Base-by-base conservation (phyloP, 2,888 invertebrate species). In the Nemurella pictetii region DNA sequence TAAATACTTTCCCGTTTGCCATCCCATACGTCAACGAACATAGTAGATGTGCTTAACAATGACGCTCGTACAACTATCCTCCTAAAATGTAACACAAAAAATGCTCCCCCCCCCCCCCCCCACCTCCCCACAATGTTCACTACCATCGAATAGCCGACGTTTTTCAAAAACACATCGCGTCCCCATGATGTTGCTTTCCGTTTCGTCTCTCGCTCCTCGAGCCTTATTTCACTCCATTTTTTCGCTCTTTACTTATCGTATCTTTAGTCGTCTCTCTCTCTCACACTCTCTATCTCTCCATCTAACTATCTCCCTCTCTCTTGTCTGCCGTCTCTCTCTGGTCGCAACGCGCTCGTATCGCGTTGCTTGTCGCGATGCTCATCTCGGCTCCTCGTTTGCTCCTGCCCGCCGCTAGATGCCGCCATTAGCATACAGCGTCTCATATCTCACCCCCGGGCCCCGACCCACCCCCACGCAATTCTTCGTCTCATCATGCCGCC, bases 381-480 rank as follows among this genome's bases (percentile, higher is more conserved):
- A 78, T 78, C 78, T 78, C 78, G 30, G 78, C 5, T 25, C 78
- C 29, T 77, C 73, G 25, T 73, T 73, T 73, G 4, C 73, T 73
- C 25, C 73, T 4, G n/a, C 80, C 15, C 29, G 30, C 29, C 80
- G 30, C 7, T 81, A 80, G 80, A 82, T 55, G 82, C 82, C 82
- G 82, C 82, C 55, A 82, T 82, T 82, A 82, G 82, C 82, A 82
- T 81, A 81, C 7, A 82, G 29, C 72, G 55, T 82, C 82, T 36
- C 82, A 82, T 82, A 82, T 82, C 82, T 82, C 82, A 78, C 30
- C 78, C 78, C 28, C 75, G 15, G 1, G 5, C 35, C n/a, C n/a
- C n/a, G n/a, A n/a, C 75, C 4, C 75, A 12, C 75, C 75, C 78
- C 78, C 32, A 20, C 35, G 36, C 80, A 80, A 32, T 80, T 35